Percentiles rank a stretch among this genome's conserved stretches.
phyloP scores from a whole-genome alignment of 37 sponge, comb jelly and placozoan species.

The Axinella damicornis region DNA sequence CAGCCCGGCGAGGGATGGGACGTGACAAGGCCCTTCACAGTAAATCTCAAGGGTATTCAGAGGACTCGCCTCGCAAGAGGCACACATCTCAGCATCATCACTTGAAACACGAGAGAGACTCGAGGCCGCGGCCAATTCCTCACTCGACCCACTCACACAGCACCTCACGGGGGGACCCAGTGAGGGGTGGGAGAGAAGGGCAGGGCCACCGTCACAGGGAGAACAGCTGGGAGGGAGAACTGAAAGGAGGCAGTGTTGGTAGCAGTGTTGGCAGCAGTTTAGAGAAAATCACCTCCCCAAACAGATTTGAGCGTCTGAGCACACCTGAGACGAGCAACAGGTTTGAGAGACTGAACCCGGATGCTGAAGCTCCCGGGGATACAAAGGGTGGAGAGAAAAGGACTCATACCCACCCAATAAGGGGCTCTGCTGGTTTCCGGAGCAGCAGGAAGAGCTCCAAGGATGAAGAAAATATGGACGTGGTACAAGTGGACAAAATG shows the following conservation, averaged over 20 bases:
- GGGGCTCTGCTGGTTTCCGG: too few species aligned
- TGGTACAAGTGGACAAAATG: too few species aligned
- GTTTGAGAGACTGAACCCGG: slow-evolving; percentile 15
- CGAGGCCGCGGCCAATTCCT: background rate
- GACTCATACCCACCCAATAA: too few species aligned
- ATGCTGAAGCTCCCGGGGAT: slow-evolving; percentile 4
- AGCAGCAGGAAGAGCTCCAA: too few species aligned
- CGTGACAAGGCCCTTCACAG: background rate
- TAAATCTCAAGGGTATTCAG: background rate
- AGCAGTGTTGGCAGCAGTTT: too few species aligned
- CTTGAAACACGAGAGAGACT: background rate
- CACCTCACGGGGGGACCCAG: background rate
- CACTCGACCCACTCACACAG: background rate
- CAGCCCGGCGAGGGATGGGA: background rate
- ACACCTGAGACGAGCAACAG: slow-evolving; percentile 14
- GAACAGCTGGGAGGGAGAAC: background rate
- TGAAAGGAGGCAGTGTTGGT: background rate
- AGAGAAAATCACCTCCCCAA: background rate
- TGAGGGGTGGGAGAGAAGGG: background rate
- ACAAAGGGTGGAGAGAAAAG: too few species aligned
- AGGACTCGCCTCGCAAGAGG: background rate
- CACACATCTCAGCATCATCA: background rate
- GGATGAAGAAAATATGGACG: too few species aligned
- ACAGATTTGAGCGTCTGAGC: background rate
- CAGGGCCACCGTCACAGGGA: background rate